Conservation (phyloP, 2,888 invertebrate genomes). For the Acanthosepion lycidas region DNA sequence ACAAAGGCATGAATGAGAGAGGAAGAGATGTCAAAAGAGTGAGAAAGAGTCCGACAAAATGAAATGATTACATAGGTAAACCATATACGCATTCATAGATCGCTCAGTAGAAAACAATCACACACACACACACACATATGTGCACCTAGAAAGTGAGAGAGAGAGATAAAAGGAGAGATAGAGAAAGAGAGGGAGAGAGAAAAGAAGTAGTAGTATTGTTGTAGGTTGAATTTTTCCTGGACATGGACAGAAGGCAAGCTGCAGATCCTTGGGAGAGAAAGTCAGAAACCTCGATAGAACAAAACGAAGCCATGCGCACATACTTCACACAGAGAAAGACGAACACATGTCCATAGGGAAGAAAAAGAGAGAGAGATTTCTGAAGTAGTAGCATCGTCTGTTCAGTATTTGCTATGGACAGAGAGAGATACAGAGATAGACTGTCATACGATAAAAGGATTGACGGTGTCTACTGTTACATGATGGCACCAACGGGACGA, state of each 20-base stretch:
- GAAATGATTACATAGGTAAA: neutral
- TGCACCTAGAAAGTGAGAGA: neutral
- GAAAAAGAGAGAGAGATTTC: neutral
- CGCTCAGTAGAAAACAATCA: neutral
- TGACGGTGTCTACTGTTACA: neutral
- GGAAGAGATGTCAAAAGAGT: neutral
- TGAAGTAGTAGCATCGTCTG: neutral
- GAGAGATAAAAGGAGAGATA: neutral
- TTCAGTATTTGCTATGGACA: neutral
- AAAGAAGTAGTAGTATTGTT: neutral
- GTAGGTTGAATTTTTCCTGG: neutral
- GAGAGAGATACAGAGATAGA: neutral
- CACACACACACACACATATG: neutral
- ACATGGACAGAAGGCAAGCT: neutral
- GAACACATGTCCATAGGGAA: neutral
- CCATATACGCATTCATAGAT: neutral
- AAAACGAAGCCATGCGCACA: conserved; percentile 5
- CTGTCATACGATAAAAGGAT: neutral
- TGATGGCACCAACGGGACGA: neutral
- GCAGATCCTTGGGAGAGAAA: neutral
- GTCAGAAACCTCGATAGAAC: neutral
- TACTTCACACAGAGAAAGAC: neutral
- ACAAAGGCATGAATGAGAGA: neutral
- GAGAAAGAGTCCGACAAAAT: neutral
- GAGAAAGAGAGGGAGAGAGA: neutral